These are phyloP conservation scores for Trichomycterus rosablanca DNA, from an alignment of 2,113 vertebrate genomes.

Conservation along the genomic window DNA sequence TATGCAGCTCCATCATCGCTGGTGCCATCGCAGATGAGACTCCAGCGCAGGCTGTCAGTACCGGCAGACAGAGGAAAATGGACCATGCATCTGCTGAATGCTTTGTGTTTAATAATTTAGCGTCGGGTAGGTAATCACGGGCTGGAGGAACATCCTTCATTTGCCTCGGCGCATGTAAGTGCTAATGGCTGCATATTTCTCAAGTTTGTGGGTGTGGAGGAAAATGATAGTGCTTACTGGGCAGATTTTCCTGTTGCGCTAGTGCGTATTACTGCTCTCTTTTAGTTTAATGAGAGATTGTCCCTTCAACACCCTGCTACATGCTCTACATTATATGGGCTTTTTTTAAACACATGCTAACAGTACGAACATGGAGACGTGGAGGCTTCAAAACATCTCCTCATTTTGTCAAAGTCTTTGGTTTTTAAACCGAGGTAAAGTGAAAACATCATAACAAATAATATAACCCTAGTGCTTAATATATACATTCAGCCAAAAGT, in stretches of 20 bases:
- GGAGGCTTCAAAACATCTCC: too few relatives aligned
- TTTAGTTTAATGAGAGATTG: conserved; percentile 7
- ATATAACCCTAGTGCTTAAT: too few relatives aligned
- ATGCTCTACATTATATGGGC: too few relatives aligned
- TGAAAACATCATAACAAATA: too few relatives aligned
- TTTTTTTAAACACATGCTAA: too few relatives aligned
- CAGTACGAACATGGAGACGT: too few relatives aligned
- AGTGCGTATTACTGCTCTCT: not conserved
- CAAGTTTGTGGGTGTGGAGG: not conserved
- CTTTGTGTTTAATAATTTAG: conserved; percentile 1
- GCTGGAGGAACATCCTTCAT: not conserved
- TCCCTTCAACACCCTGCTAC: not conserved
- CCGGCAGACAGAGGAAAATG: not conserved
- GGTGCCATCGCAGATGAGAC: not conserved
- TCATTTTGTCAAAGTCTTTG: too few relatives aligned
- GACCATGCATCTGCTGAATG: not conserved
- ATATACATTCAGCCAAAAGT: too few relatives aligned
- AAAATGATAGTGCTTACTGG: not conserved
- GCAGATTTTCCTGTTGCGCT: not conserved
- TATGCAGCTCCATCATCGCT: not conserved
- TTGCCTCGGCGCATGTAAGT: not conserved
- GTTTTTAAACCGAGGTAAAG: too few relatives aligned
- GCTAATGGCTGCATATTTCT: conserved; percentile 6
- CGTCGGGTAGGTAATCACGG: not conserved
- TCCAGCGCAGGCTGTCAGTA: too few relatives aligned